Conservation (phyloP, 2,797 vertebrate genomes). For the Enteromius treurensis region DNA sequence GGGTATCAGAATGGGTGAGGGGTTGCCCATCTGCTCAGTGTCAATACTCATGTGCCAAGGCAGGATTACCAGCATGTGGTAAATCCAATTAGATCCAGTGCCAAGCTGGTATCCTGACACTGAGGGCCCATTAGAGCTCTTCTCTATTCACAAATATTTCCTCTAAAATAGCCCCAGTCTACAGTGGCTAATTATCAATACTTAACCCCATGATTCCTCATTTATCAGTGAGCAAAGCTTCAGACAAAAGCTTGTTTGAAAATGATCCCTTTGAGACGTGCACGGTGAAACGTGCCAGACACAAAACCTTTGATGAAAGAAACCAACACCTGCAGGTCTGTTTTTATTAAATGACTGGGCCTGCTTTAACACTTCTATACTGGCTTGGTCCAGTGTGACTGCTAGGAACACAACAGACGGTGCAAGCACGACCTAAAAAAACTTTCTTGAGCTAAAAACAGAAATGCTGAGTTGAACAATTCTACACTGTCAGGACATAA, state of each 20-base stretch:
- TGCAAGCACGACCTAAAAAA: conserved; percentile 3
- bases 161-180: conserved; percentile 41
- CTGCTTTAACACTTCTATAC: conserved; percentile 11
- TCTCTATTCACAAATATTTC: conserved; percentile 46
- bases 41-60: conserved; percentile 56
- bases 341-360: conserved; percentile 35
- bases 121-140: conserved; percentile 41
- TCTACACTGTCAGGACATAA: conserved; percentile 28
- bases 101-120: conserved; percentile 52
- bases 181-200: conserved; percentile 55
- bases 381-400: conserved; percentile 16
- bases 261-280: conserved; percentile 18
- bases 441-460: conserved; percentile 24
- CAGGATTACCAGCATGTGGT: conserved; percentile 62
- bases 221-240: conserved; percentile 33
- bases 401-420: conserved; percentile 28
- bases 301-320: conserved; percentile 38
- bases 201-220: conserved; percentile 56
- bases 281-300: conserved; percentile 29
- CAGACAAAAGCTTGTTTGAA: conserved; percentile 37
- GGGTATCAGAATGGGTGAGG: conserved; percentile 45
- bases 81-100: conserved; percentile 60
- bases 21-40: conserved; percentile 57
- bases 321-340: not conserved
- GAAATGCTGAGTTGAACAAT: conserved; percentile 36